Conservation (phyloP, 2,888 invertebrate species). For the Megastigmus dorsalis region DNA sequence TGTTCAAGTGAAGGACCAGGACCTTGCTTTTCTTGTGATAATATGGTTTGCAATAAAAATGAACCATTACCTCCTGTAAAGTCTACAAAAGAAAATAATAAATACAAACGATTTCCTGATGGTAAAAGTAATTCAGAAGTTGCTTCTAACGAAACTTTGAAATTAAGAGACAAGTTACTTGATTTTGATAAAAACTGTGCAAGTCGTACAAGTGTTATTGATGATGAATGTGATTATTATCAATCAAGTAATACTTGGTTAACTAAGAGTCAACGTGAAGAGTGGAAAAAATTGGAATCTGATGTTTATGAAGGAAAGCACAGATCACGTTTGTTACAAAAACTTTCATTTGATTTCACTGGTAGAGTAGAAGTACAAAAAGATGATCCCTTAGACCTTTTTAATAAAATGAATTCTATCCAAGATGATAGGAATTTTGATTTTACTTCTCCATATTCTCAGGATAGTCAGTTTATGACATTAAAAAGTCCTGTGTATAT, state of each 20-base stretch:
- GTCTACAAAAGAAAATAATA: constrained; percentile 15
- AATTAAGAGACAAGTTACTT: constrained; percentile 86
- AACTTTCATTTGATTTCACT: constrained; percentile 84
- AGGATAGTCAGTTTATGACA: neutral
- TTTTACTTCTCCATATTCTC: neutral
- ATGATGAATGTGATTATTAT: constrained; percentile 97
- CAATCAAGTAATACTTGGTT: constrained; percentile 89
- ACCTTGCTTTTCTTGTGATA: constrained; percentile 94
- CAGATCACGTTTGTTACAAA: constrained; percentile 80
- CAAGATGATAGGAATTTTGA: constrained; percentile 34
- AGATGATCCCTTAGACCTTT: constrained; percentile 40
- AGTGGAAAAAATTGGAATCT: constrained; percentile 81
- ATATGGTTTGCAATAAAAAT: constrained; percentile 78
- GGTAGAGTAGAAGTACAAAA: constrained; percentile 73
- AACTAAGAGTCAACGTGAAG: constrained; percentile 81
- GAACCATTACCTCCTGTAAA: neutral
- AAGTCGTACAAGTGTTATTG: constrained; percentile 86
- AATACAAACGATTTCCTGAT: neutral
- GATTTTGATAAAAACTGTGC: constrained; percentile 88
- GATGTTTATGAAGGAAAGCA: constrained; percentile 82
- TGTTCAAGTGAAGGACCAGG: constrained; percentile 98
- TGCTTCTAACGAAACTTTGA: constrained; percentile 58
- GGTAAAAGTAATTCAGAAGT: neutral
- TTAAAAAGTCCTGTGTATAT: constrained; percentile 40
- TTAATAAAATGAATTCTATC: constrained; percentile 48